Base-by-base conservation (phyloP, 2,113 vertebrate species). In the Osmerus eperlanus region DNA sequence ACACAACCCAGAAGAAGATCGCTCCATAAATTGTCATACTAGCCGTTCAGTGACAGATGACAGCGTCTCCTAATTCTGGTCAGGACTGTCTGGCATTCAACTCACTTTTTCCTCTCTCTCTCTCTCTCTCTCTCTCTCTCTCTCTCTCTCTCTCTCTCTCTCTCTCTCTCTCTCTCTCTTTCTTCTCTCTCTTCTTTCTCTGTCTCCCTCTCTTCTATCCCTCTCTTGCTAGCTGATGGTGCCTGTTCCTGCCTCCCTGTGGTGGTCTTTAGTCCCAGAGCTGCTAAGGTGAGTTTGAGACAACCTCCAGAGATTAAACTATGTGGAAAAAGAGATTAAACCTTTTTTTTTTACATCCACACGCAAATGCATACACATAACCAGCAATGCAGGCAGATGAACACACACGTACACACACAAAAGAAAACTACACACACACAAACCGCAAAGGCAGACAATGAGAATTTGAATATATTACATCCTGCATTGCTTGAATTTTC, bases 301-400 rank as follows among this genome's bases (percentile, higher is more conserved):
- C 75, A 85, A 82, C 82, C 74, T 86, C 83, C 78, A 83, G 58
- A 82, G 72, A 81, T 83, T 78, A 84, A 84, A 83, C 85, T 75
- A 79, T 67, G 81, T 85, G 82, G 81, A 88, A 87, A 86, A 85
- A 74, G 78, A 83, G 83, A 89, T 84, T 83, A 84, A 84, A 86
- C 21, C 63, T 74, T 85, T 76, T 85, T 85, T 80, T 77, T 82
- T 41, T 74, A 68, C 62, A 79, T 75, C 72, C n/a, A 67, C 58
- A 12, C 23, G 19, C 56, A 32, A 2, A 56, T 32, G 15, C 52
- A 55, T n/a, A n/a, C 59, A 62, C 69, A 52, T 54, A 7, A 41
- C 36, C 36, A 41, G 36, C 36, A 41, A 53, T n/a, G 19, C 68
- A 61, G 2, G 19, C n/a, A 70, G 18, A 19, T 41, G 36, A 14